Evolutionary conservation across 2,113 vertebrate species (phyloP).

Genomic region (Salvelinus alpinus): DNA sequence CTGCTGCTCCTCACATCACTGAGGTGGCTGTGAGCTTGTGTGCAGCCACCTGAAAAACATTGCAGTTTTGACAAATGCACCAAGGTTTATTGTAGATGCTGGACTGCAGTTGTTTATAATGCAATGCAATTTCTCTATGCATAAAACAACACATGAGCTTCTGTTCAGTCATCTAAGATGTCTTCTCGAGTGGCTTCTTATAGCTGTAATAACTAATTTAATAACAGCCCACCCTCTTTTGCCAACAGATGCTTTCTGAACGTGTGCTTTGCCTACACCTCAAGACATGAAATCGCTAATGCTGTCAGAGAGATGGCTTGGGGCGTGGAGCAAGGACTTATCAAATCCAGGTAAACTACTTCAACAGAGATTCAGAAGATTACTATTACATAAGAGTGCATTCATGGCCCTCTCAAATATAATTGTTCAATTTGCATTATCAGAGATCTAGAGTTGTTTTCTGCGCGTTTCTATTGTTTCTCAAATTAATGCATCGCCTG

Average conservation of each 20-base stretch:
- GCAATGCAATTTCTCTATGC: too few species aligned
- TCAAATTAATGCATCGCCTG: too few species aligned
- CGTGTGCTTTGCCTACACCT: conserved; percentile 96
- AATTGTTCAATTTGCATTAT: background rate
- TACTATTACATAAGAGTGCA: background rate
- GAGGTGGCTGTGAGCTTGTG: too few species aligned
- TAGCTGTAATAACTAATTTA: background rate
- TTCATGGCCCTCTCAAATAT: background rate
- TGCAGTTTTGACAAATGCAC: too few species aligned
- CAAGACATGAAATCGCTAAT: conserved; percentile 91
- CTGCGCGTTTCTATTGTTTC: too few species aligned
- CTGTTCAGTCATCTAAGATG: too few species aligned
- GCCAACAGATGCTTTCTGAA: conserved; percentile 90
- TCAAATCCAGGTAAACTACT: conserved; percentile 84
- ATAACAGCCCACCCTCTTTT: conserved; percentile 1
- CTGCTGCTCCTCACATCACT: background rate
- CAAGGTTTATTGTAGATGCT: too few species aligned
- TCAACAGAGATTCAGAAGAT: background rate
- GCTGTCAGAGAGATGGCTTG: conserved; percentile 95
- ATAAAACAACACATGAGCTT: too few species aligned
- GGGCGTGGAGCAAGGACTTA: conserved; percentile 91
- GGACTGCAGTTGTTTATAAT: too few species aligned
- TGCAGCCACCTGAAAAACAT: background rate
- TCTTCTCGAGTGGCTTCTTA: too few species aligned
- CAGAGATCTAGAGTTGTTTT: background rate